Conservation (phyloP, 2,888 invertebrate species). For the Gandaritis pyraliata region DNA sequence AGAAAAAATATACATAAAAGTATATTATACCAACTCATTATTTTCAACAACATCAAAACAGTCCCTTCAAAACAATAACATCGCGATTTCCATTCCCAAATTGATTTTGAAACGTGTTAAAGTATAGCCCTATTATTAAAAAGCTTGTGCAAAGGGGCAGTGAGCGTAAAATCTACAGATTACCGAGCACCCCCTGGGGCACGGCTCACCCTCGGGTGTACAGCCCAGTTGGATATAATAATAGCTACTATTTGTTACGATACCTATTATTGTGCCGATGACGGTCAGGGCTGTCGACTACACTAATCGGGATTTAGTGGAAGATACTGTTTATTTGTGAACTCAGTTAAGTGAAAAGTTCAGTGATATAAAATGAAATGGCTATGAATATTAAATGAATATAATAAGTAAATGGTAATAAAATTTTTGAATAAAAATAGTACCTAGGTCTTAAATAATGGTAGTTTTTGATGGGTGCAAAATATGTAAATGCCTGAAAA, state of each 20-base stretch:
- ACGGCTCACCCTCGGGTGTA: slow-evolving; percentile 56
- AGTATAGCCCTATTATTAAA: slow-evolving; percentile 75
- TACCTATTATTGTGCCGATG: slow-evolving; percentile 72
- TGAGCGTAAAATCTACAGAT: slow-evolving; percentile 84
- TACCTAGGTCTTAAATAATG: too few relatives aligned
- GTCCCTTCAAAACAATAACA: slow-evolving; percentile 44
- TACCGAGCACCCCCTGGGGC: slow-evolving; percentile 67
- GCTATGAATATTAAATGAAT: not conserved
- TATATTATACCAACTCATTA: slow-evolving; percentile 21
- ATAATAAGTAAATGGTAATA: too few relatives aligned
- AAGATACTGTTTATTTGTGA: slow-evolving; percentile 39
- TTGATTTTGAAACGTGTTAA: slow-evolving; percentile 72
- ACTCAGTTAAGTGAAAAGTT: slow-evolving; percentile 45
- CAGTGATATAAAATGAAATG: slow-evolving; percentile 17
- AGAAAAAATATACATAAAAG: not conserved
- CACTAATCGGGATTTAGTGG: slow-evolving; percentile 47
- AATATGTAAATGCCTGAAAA: too few relatives aligned
- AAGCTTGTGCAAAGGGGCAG: slow-evolving; percentile 68
- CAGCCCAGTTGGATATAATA: slow-evolving; percentile 63
- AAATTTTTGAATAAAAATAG: too few relatives aligned
- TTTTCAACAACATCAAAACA: slow-evolving; percentile 38
- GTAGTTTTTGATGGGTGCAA: too few relatives aligned
- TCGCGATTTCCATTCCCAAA: slow-evolving; percentile 43
- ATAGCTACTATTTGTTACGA: slow-evolving; percentile 77
- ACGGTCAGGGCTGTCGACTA: slow-evolving; percentile 72